These are phyloP conservation scores for Kryptolebias marmoratus DNA, from an alignment of 2,113 vertebrate species.

Conservation along the genomic window DNA sequence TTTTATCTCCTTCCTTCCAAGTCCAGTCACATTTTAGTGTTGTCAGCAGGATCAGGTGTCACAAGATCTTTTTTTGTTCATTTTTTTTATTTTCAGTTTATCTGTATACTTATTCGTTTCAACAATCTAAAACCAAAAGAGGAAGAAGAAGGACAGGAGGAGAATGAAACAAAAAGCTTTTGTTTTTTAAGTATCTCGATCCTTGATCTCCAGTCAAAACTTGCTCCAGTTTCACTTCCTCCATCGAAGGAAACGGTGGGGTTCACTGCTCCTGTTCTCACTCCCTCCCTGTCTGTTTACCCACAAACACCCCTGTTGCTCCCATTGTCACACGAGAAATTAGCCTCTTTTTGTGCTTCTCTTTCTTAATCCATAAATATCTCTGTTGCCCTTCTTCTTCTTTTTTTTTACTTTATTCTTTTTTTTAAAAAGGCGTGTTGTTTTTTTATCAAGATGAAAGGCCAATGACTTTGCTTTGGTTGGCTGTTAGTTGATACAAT, in stretches of 20 bases:
- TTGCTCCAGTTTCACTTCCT: slow-evolving; percentile 69
- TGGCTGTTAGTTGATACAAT: slow-evolving; percentile 37
- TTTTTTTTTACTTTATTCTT: background rate
- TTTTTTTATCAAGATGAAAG: slow-evolving; percentile 45
- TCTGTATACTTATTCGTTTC: too few species aligned
- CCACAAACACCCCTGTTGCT: slow-evolving; percentile 49
- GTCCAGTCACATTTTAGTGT: too few species aligned
- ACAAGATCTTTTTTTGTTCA: too few species aligned
- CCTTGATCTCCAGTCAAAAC: slow-evolving; percentile 52
- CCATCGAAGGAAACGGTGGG: slow-evolving; percentile 49
- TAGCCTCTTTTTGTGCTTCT: background rate
- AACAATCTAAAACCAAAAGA: background rate
- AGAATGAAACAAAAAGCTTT: slow-evolving; percentile 4
- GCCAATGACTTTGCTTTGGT: slow-evolving; percentile 32
- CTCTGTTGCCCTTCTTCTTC: too few species aligned
- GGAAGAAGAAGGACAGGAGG: background rate
- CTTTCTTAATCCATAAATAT: background rate
- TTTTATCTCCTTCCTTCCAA: too few species aligned
- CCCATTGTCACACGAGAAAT: slow-evolving; percentile 12
- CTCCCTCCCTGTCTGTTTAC: slow-evolving; percentile 58
- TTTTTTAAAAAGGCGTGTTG: slow-evolving; percentile 23
- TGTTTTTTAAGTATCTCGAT: slow-evolving; percentile 27
- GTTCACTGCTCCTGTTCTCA: slow-evolving; percentile 52
- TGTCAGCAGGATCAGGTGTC: too few species aligned
- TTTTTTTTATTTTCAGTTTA: too few species aligned